phyloP scores from a whole-genome alignment of 2,113 vertebrate species.

The Callorhinus ursinus region DNA sequence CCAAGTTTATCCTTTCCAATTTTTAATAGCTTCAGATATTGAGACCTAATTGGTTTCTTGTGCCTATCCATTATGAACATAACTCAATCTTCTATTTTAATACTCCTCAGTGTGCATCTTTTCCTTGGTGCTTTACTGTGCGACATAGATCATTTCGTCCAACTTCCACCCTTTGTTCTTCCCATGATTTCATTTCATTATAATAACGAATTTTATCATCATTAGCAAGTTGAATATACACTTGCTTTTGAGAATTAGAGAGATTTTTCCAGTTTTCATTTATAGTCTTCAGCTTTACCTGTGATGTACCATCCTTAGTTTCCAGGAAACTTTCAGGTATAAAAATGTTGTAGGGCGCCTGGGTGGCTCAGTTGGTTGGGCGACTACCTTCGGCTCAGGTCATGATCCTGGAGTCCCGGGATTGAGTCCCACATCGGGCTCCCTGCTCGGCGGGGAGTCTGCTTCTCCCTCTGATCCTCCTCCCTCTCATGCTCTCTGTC shows the following conservation, averaged over 20 bases:
- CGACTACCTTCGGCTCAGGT: too few relatives aligned
- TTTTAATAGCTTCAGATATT: slow-evolving; percentile 15
- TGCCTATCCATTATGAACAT: not conserved
- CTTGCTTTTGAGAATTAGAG: slow-evolving; percentile 89
- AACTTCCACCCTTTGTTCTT: slow-evolving; percentile 92
- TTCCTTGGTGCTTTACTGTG: not conserved
- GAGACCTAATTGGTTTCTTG: slow-evolving; percentile 60
- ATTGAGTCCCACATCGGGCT: too few relatives aligned
- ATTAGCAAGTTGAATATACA: slow-evolving; percentile 92
- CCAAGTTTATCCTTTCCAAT: slow-evolving; percentile 82
- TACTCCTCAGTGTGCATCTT: not conserved
- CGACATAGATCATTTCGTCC: slow-evolving; percentile 91
- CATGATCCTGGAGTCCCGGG: too few relatives aligned
- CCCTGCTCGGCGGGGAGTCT: too few relatives aligned
- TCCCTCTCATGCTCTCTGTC: too few relatives aligned
- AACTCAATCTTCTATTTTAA: slow-evolving; percentile 50
- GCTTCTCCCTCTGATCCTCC: too few relatives aligned
- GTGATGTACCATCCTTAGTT: slow-evolving; percentile 80
- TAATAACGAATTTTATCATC: slow-evolving; percentile 94
- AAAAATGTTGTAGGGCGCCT: slow-evolving; percentile 90
- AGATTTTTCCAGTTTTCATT: slow-evolving; percentile 88
- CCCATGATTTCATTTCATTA: slow-evolving; percentile 95
- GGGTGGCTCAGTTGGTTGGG: too few relatives aligned
- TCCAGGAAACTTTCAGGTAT: slow-evolving; percentile 91
- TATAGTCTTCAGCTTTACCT: slow-evolving; percentile 90